Evolutionary conservation across 2,113 vertebrate genomes (phyloP).

Genomic region (Misgurnus mizolepis): DNA sequence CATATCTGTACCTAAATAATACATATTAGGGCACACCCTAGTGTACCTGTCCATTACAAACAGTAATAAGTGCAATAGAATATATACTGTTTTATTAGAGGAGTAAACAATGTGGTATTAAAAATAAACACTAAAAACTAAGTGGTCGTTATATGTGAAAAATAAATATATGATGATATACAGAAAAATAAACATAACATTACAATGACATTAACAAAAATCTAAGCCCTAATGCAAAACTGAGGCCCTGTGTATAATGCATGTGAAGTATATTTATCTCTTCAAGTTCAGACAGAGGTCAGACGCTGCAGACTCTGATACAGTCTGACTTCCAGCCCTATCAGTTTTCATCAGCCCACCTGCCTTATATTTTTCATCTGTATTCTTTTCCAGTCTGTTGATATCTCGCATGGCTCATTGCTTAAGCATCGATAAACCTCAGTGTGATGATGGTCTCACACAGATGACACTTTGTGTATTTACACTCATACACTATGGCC

Average conservation of each 20-base stretch:
- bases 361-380: neutral
- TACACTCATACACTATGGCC: constrained; percentile 5
- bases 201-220: neutral
- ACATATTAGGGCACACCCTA: too few relatives aligned
- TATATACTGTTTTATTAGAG: too few relatives aligned
- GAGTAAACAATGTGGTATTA: too few relatives aligned
- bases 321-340: neutral
- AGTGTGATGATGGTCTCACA: neutral
- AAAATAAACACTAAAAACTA: too few relatives aligned
- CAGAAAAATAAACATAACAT: neutral
- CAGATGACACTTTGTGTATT: neutral
- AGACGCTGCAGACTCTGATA: neutral
- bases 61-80: too few relatives aligned
- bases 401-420: neutral
- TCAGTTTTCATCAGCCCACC: too few relatives aligned
- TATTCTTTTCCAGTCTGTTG: constrained; percentile 43
- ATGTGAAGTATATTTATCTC: neutral
- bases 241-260: neutral
- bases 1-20: too few relatives aligned
- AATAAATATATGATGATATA: neutral
- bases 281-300: neutral
- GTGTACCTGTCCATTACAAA: too few relatives aligned
- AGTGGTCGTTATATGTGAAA: too few relatives aligned
- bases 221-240: too few relatives aligned
- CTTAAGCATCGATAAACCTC: neutral